A percentile compares a stretch with the other conserved stretches of the same genome.
These are phyloP conservation scores for Microvelia longipes DNA, from an alignment of 1,140 invertebrate genomes.

Conservation along the genomic window DNA sequence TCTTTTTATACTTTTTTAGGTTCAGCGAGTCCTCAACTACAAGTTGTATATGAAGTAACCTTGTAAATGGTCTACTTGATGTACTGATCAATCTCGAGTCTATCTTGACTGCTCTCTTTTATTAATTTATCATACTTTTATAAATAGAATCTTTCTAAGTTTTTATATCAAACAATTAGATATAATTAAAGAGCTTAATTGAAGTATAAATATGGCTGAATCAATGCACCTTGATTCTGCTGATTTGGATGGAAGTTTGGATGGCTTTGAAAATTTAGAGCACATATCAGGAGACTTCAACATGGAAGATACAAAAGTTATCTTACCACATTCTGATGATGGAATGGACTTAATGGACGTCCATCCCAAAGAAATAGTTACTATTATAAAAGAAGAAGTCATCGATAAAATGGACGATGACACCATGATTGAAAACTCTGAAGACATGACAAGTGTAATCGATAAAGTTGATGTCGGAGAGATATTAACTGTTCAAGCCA, in stretches of 20 bases:
- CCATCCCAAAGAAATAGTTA: neutral
- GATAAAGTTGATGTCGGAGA: neutral
- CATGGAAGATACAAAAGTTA: constrained; percentile 5
- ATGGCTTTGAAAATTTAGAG: constrained; percentile 12
- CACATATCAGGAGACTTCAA: constrained; percentile 7
- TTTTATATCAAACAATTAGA: no score
- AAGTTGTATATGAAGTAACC: no score
- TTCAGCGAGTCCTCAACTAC: no score
- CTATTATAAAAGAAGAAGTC: constrained; percentile 10
- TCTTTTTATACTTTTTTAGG: no score
- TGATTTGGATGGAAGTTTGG: constrained; percentile 11
- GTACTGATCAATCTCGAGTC: no score
- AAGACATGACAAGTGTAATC: neutral
- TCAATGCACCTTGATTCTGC: constrained; percentile 15
- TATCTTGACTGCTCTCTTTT: no score
- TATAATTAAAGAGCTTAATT: no score
- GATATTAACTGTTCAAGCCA: neutral
- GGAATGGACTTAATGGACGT: constrained; percentile 8
- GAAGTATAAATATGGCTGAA: constrained; percentile 10
- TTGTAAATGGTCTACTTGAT: no score
- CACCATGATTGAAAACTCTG: neutral
- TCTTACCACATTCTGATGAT: neutral
- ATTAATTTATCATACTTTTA: no score
- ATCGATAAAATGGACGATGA: constrained; percentile 12
- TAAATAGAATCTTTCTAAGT: no score